Evolutionary conservation across 2,888 invertebrate species (phyloP), one percentile per base, ranked within the genome.

Genomic region (Macaria liturata): DNA sequence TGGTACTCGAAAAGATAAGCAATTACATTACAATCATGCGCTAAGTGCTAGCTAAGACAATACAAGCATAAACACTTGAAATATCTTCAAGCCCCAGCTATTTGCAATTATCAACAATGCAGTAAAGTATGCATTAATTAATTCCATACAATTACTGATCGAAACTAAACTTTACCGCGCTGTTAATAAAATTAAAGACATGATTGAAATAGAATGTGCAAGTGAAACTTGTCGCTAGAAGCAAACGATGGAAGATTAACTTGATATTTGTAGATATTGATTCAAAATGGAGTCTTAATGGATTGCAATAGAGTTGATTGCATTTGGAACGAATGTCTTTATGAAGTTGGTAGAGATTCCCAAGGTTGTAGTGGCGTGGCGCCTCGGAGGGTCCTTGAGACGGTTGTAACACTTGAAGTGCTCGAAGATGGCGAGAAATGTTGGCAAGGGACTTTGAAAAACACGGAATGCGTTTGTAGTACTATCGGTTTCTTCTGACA

Each of bases 341-440:
- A 51, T 37, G 51, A 51, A 54, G 37, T 47, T 69, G 66, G 70
- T 70, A 58, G 59, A 70, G 64, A 71, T 70, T 71, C 44, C 64
- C 64, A 68, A 74, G 74, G 73, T 75, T 72, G 70, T 67, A 59
- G 59, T 64, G 63, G 55, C 60, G 59, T 81, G 88, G 88, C 88
- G 88, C 88, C 88, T 76, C 63, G 60, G 76, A 87, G 87, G 68
- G 86, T 81, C 78, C 86, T 88, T 75, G 71, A 84, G 75, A 69
- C 71, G 68, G 72, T 75, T 66, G 75, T 75, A 55, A 52, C 52
- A 74, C 78, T 81, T 76, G 59, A 65, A 64, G 64, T 64, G 61
- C 68, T 76, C 66, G 64, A 72, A 76, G 55, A 63, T 64, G 63
- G 57, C 69, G 62, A 75, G 69, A 74, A 73, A 75, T 62, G 64